phyloP scores from a whole-genome alignment of 30 jellyfish, hydroid and myxozoan genomes.

The Hydractinia echinata region DNA sequence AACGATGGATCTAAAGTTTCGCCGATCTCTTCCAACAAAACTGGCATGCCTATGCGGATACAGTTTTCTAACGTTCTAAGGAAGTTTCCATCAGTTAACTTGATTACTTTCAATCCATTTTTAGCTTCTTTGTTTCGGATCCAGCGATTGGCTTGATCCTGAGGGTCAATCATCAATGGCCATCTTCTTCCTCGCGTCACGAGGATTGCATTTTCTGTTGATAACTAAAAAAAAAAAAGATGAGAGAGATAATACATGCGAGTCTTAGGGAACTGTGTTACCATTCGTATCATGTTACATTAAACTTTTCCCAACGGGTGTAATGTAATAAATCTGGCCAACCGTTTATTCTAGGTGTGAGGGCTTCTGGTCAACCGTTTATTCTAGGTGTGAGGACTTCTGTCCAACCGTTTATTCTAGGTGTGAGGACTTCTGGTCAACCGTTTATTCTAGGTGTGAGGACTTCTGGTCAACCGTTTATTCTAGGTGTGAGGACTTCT shows the following conservation, averaged over 20 bases:
- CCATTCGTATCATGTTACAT: no score
- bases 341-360: no score
- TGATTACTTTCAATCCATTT: conserved; percentile 81
- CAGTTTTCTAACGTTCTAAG: conserved; percentile 84
- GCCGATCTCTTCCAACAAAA: conserved; percentile 77
- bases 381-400: no score
- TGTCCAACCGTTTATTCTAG: no score
- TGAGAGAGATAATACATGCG: not conserved
- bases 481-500: no score
- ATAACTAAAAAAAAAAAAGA: conserved; percentile 44
- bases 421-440: no score
- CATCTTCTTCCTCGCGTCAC: conserved; percentile 92
- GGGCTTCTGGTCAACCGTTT: no score
- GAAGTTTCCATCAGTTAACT: conserved; percentile 76
- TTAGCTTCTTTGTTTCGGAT: conserved; percentile 68
- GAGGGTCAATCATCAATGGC: conserved; percentile 99
- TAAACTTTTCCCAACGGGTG: no score
- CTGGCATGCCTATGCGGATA: conserved; percentile 89
- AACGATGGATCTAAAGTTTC: conserved; percentile 94
- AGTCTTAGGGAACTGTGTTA: no score
- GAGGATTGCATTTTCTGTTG: conserved; percentile 91
- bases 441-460: no score
- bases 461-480: no score
- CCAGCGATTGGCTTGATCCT: conserved; percentile 98
- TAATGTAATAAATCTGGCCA: no score